These are phyloP conservation scores for Piaya cayana DNA, from an alignment of 2,113 vertebrate species.

Conservation along the genomic window DNA sequence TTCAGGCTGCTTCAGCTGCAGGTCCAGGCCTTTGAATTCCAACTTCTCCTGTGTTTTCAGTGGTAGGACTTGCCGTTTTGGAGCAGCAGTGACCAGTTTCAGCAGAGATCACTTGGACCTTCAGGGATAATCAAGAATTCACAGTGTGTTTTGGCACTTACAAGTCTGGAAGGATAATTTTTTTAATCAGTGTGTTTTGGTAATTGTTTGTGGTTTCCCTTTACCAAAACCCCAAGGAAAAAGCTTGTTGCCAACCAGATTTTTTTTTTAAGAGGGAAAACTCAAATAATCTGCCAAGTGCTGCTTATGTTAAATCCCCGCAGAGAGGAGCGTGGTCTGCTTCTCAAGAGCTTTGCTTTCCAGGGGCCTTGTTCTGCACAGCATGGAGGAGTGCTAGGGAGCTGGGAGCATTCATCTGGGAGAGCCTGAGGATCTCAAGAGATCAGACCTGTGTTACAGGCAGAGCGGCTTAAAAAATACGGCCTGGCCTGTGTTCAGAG, in stretches of 20 bases:
- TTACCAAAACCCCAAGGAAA: not conserved
- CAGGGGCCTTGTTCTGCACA: not conserved
- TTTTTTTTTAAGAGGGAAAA: not conserved
- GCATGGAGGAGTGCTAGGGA: not conserved
- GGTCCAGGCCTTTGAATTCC: not conserved
- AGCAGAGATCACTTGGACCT: accelerated
- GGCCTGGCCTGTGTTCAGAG: not conserved
- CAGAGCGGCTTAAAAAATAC: not conserved
- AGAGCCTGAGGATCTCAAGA: not conserved
- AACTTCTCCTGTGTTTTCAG: not conserved
- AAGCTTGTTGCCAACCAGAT: not conserved
- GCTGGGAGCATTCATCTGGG: not conserved
- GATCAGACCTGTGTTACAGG: not conserved
- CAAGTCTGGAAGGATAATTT: not conserved
- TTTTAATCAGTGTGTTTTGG: slow-evolving; percentile 40
- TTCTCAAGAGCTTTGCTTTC: not conserved
- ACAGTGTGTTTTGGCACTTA: not conserved
- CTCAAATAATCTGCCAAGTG: slow-evolving; percentile 32
- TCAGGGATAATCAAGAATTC: not conserved
- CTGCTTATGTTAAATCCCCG: not conserved
- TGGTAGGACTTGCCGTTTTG: not conserved
- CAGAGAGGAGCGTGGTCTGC: not conserved
- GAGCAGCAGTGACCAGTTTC: not conserved
- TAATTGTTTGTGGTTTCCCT: slow-evolving; percentile 36
- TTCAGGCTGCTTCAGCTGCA: not conserved